These are phyloP conservation scores for Agraylea sexmaculata DNA, from an alignment of 1,140 invertebrate species.

Conservation along the genomic window DNA sequence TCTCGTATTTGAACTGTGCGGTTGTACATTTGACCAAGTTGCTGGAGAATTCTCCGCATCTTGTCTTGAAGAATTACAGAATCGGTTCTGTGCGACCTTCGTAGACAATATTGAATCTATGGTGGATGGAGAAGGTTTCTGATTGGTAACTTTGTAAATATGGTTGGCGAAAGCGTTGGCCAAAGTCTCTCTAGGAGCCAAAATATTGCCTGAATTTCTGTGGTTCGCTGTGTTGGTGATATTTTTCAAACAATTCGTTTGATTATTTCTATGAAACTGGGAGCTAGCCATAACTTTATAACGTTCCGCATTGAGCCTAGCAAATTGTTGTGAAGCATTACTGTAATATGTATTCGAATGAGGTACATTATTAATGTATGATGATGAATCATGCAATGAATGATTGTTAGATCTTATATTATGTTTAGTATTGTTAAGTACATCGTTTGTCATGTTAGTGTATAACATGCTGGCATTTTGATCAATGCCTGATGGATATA, in stretches of 20 bases:
- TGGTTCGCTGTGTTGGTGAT: constrained; percentile 24
- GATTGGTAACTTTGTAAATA: constrained; percentile 41
- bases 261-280: constrained; percentile 2
- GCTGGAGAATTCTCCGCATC: constrained; percentile 1
- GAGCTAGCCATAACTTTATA: constrained; percentile 28
- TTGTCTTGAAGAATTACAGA: too few relatives aligned
- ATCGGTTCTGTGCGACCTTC: constrained; percentile 26
- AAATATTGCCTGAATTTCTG: constrained; percentile 22
- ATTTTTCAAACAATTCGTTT: constrained; percentile 13
- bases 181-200: constrained; percentile 35
- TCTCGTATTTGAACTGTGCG: too few relatives aligned
- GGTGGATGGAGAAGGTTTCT: constrained; percentile 35
- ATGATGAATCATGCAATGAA: too few relatives aligned
- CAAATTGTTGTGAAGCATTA: constrained; percentile 34
- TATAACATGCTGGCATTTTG: constrained; percentile 12
- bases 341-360: too few relatives aligned
- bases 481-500: constrained; percentile 1
- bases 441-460: constrained; percentile 16
- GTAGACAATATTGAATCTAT: constrained; percentile 39
- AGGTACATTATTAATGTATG: too few relatives aligned
- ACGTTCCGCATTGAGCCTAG: constrained; percentile 35
- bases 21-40: too few relatives aligned
- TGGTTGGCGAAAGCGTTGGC: constrained; percentile 36
- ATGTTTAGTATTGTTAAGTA: too few relatives aligned
- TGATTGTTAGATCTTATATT: too few relatives aligned